Conservation (phyloP, 2,113 vertebrate species). For the Numida meleagris region DNA sequence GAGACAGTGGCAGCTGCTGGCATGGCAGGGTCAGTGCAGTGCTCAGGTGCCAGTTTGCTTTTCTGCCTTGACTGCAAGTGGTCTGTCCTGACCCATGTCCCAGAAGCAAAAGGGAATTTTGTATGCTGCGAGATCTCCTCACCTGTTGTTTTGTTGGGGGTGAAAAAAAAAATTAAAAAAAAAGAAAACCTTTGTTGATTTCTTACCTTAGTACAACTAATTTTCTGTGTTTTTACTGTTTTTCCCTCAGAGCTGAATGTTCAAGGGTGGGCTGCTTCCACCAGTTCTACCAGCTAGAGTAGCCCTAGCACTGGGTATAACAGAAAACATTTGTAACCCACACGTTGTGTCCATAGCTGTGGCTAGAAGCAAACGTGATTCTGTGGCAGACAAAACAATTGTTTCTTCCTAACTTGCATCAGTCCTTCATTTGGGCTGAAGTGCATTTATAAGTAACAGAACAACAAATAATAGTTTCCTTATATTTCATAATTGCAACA, state of each 20-base stretch:
- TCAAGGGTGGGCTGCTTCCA: not conserved
- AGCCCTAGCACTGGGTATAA: not conserved
- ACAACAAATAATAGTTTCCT: not conserved
- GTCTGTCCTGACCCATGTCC: not conserved
- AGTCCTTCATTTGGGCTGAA: not conserved
- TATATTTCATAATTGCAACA: not conserved
- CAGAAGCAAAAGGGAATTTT: not conserved
- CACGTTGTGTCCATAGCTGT: not conserved
- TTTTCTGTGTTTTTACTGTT: not conserved
- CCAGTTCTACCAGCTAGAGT: not conserved
- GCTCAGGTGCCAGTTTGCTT: not conserved
- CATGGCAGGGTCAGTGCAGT: not conserved
- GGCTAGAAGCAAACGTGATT: not conserved
- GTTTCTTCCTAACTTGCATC: not conserved
- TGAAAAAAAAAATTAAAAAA: not conserved
- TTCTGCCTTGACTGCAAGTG: not conserved
- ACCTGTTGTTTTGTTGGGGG: not conserved
- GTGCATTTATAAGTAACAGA: not conserved
- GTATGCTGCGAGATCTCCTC: not conserved
- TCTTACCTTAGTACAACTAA: not conserved
- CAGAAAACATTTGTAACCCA: not conserved
- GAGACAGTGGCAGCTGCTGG: not conserved
- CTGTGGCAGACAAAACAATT: not conserved
- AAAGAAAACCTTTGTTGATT: not conserved
- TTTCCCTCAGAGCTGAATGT: not conserved